A percentile compares a stretch with the other conserved stretches of the same genome.
Conservation (phyloP, 2,888 invertebrate genomes). For the Lamproptera curius region DNA sequence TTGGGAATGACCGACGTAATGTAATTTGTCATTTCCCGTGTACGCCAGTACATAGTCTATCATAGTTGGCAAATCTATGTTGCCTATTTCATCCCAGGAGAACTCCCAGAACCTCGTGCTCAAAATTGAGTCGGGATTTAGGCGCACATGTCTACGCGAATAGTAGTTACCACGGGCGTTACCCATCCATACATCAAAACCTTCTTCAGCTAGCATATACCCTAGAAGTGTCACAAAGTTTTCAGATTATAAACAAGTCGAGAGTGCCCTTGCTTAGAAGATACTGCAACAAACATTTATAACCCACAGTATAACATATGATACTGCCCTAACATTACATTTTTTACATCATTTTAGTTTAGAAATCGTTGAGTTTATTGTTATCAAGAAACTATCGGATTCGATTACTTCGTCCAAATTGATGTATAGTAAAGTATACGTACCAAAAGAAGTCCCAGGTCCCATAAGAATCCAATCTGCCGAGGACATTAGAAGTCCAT, state of each 20-base stretch:
- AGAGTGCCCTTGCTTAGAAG: too few relatives aligned
- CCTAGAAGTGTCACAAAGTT: too few relatives aligned
- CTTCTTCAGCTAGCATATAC: conserved; percentile 76
- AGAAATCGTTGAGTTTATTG: too few relatives aligned
- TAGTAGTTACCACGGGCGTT: conserved; percentile 86
- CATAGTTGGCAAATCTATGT: conserved; percentile 85
- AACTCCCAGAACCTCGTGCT: conserved; percentile 78
- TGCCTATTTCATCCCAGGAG: conserved; percentile 89
- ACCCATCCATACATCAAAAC: conserved; percentile 87
- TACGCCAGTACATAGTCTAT: conserved; percentile 81
- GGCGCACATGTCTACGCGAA: conserved; percentile 70
- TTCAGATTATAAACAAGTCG: too few relatives aligned
- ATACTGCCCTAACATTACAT: too few relatives aligned
- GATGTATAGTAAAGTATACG: too few relatives aligned
- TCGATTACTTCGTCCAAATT: too few relatives aligned
- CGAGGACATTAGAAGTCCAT: conserved; percentile 85
- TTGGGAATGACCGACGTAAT: conserved; percentile 89
- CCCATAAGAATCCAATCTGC: conserved; percentile 86
- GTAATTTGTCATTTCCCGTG: conserved; percentile 78
- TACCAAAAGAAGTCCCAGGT: conserved; percentile 82
- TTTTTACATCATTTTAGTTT: too few relatives aligned
- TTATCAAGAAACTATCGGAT: too few relatives aligned
- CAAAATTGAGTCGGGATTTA: conserved; percentile 43
- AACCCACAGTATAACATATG: too few relatives aligned
- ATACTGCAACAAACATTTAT: too few relatives aligned